Percentiles rank a stretch among this genome's conserved stretches.
Evolutionary conservation across 2,888 invertebrate genomes (phyloP).

Genomic region (Cheilosia impressa): DNA sequence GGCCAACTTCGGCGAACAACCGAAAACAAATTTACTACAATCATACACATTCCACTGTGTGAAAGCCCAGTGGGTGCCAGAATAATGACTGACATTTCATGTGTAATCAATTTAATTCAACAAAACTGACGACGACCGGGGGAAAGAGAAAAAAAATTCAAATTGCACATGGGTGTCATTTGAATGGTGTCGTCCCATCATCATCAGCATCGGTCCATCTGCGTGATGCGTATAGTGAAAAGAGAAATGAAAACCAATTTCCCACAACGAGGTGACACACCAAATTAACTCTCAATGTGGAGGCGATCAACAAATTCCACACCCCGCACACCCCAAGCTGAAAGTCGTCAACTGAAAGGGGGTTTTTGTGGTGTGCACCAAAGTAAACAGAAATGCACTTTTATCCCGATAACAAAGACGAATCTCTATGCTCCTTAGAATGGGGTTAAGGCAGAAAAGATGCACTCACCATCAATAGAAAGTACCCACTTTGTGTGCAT

Average conservation of each 20-base stretch:
- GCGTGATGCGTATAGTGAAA: not conserved
- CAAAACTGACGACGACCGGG: slow-evolving; percentile 3
- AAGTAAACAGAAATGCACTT: slow-evolving; percentile 63
- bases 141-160: slow-evolving; percentile 22
- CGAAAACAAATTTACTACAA: slow-evolving; percentile 40
- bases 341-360: slow-evolving; percentile 41
- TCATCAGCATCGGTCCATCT: slow-evolving; percentile 5
- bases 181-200: slow-evolving; percentile 14
- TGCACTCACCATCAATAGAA: slow-evolving; percentile 57
- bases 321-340: not conserved
- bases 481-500: slow-evolving; percentile 42
- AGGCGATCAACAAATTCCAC: slow-evolving; percentile 5
- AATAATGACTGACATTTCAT: slow-evolving; percentile 65
- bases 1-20: not conserved
- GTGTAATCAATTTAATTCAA: slow-evolving; percentile 60
- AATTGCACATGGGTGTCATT: slow-evolving; percentile 45
- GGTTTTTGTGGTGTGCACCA: slow-evolving; percentile 15
- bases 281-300: slow-evolving; percentile 45
- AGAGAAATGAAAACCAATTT: not conserved
- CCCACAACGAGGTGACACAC: slow-evolving; percentile 38
- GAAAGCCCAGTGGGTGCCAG: slow-evolving; percentile 53
- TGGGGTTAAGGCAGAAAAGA: slow-evolving; percentile 58
- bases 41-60: slow-evolving; percentile 47
- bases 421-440: slow-evolving; percentile 35
- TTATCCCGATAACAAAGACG: slow-evolving; percentile 30